Conservation (phyloP, 2,888 invertebrate species). For the Brenthis hecate region DNA sequence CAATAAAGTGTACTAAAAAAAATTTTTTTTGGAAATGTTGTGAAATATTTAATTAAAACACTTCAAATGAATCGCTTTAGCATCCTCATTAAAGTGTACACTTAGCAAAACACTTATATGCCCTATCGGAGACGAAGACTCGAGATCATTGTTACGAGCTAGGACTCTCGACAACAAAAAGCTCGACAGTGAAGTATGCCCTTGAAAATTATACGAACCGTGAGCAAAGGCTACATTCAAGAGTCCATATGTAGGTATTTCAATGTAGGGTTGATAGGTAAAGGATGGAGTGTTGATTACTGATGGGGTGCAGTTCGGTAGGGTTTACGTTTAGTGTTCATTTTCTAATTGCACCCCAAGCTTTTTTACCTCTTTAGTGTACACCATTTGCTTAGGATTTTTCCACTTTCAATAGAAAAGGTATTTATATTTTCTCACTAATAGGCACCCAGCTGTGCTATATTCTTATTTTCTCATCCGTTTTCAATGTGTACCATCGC, state of each 20-base stretch:
- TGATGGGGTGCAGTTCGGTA: slow-evolving; percentile 7
- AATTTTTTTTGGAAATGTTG: too few relatives aligned
- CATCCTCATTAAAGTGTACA: slow-evolving; percentile 24
- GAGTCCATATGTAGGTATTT: slow-evolving; percentile 36
- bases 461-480: slow-evolving; percentile 37
- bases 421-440: slow-evolving; percentile 39
- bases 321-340: slow-evolving; percentile 14
- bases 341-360: slow-evolving; percentile 16
- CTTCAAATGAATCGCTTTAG: slow-evolving; percentile 20
- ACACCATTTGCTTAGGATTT: slow-evolving; percentile 7
- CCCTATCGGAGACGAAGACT: slow-evolving; percentile 48
- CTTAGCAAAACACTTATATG: slow-evolving; percentile 43
- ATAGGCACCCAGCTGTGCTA: slow-evolving; percentile 45
- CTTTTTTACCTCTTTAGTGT: slow-evolving; percentile 7
- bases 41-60: neutral
- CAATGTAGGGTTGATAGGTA: slow-evolving; percentile 10
- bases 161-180: slow-evolving; percentile 51
- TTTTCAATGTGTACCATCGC: slow-evolving; percentile 56
- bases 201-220: slow-evolving; percentile 48
- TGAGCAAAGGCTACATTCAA: slow-evolving; percentile 40
- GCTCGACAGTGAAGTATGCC: slow-evolving; percentile 37
- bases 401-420: slow-evolving; percentile 13
- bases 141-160: slow-evolving; percentile 54
- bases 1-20: too few relatives aligned
- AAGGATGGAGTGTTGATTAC: slow-evolving; percentile 9